Base-by-base conservation (phyloP, 2,888 invertebrate genomes). In the Prionchulus punctatus region DNA sequence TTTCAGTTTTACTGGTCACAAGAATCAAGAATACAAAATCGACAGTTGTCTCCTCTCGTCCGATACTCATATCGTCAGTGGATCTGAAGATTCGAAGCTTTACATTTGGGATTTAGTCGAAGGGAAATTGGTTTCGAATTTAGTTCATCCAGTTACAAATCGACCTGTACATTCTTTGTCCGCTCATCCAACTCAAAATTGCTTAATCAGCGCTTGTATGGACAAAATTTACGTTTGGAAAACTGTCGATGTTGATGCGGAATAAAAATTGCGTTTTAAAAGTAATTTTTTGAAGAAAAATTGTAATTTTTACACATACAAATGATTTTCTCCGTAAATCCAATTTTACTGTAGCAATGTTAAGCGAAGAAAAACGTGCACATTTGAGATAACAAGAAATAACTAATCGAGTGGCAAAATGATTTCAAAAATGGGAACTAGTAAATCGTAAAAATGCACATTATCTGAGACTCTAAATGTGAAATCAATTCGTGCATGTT, bases 91-190 rank as follows among this genome's bases (percentile, higher is more conserved):
- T 59, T 94, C 94, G 0, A 78, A 79, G 62, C 75, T 90, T 3
- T 86, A 84, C 76, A 80, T 82, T 64, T 99, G 91, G 87, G 89
- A 92, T 74, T 77, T 98, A 47, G 80, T 92, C 2, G 83, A 83
- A 60, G 75, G 53, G 3, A 53, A 21, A 53, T 12, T 53, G 7
- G 7, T 3, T 31, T 2, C n/a, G 4, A 7, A 26, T 7, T 26
- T 50, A 26, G 4, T 7, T 26, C 26, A 50, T 7, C 23, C 53
- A 21, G 21, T 7, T 3, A 36, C n/a, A 4, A 25, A 12, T 25
- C 4, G 28, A 21, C 23, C 36, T n/a, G 31, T 57, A 12, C 57
- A 57, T 43, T 57, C 57, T 3, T 26, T 57, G 1, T 55, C 54
- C 18, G 31, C 49, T 23, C 57, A 57, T 43, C 57, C 57, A 18